phyloP scores from a whole-genome alignment of 2,797 vertebrate species.

The Polyboroides typus region DNA sequence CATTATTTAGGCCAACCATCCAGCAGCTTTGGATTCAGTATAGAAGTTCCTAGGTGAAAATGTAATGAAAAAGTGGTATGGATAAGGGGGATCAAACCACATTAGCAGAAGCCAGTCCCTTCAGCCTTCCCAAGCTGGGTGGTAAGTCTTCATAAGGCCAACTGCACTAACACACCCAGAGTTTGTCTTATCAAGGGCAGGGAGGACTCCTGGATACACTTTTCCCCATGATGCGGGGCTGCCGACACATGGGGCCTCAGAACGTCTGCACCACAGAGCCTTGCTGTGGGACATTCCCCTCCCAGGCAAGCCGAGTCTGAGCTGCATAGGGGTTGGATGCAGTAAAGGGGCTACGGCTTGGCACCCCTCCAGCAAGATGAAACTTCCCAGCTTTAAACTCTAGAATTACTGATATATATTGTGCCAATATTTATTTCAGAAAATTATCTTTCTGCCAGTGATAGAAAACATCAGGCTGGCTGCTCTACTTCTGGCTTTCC shows the following conservation, averaged over 20 bases:
- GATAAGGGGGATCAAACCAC: neutral
- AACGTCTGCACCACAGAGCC: neutral
- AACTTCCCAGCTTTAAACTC: neutral
- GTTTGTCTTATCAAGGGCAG: neutral
- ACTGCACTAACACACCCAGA: neutral
- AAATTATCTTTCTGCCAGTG: neutral
- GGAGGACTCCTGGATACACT: neutral
- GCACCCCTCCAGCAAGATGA: neutral
- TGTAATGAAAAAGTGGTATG: neutral
- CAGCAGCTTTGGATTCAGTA: neutral
- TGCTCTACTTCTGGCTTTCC: neutral
- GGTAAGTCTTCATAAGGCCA: neutral
- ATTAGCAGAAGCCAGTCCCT: neutral
- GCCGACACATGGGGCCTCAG: fast-evolving
- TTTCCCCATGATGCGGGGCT: fast-evolving
- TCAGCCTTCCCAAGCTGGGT: neutral
- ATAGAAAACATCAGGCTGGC: neutral
- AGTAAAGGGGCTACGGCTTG: neutral
- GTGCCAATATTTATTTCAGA: neutral
- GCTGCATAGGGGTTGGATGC: neutral
- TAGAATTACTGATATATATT: neutral
- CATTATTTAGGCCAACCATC: neutral
- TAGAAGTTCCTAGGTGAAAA: neutral
- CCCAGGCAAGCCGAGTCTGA: neutral
- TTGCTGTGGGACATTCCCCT: neutral